Base-by-base conservation (phyloP, 92 coral and sea anemone species). In the Scolanthus callimorphus region DNA sequence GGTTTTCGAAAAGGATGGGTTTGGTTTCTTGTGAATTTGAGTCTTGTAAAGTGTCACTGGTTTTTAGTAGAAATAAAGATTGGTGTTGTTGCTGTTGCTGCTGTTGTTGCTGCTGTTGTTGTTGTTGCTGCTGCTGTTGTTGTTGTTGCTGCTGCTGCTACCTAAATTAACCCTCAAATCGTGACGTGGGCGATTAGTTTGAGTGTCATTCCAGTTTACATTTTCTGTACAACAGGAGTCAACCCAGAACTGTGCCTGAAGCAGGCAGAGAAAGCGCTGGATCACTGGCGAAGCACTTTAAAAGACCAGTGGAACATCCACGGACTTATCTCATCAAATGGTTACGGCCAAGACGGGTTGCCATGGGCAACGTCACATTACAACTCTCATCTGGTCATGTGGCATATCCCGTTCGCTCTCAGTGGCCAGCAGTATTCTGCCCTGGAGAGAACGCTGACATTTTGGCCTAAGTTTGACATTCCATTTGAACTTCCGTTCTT, bases 231-330 rank as follows among this genome's bases (percentile, higher is more conserved):
- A 17, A 45, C 55, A 87, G 96, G 78, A 9, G 71, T 78, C 12
- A 73, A 82, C 59, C 96, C 96, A 23, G 30, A 59, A 29, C 58
- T 62, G 24, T 88, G 90, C 20, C 55, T 87, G 13, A 64, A 69
- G 29, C 90, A 79, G 31, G 96, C 96, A 1, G 63, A 62, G 77
- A 87, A 87, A 39, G 69, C 96, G 2, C 89, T 87, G 13, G 86
- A 87, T 55, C 96, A 87, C 61, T 87, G 96, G 96, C 65, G 96
- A 30, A 49, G 89, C 11, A 65, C 63, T 0, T 55, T 87, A 0
- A 77, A 87, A 29, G 96, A 87, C 70, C 96, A 87, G 44, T 87
- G 96, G 96, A 87, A 87, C 63, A 78, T 87, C 24, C 96, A 87
- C 55, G 96, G 89, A 8, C 75, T 83, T 21, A 74, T 80, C 15